Evolutionary conservation across 2,797 vertebrate species (phyloP).

Genomic region (Poecilia picta): DNA sequence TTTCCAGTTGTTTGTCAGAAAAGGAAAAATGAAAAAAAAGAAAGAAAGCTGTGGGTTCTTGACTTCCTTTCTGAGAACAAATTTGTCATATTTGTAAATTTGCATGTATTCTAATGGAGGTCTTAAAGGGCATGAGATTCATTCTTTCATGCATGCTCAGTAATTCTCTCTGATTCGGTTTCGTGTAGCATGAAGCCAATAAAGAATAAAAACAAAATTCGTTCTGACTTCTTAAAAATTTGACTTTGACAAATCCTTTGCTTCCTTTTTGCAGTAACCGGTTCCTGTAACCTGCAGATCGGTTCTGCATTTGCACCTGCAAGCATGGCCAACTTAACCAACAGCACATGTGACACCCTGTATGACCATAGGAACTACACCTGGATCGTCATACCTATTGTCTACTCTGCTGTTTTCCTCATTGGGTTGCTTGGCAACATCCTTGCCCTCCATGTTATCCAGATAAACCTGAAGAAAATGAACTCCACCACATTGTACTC

Average conservation of each 20-base stretch:
- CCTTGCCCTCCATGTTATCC: constrained; percentile 91
- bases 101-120: neutral
- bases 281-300: constrained; percentile 45
- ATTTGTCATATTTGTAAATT: neutral
- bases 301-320: neutral
- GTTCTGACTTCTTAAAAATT: neutral
- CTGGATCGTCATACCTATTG: constrained; percentile 84
- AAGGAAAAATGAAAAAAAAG: constrained; percentile 11
- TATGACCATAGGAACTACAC: constrained; percentile 87
- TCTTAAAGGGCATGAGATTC: constrained; percentile 16
- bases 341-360: constrained; percentile 80
- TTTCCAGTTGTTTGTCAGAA: neutral
- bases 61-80: constrained; percentile 55
- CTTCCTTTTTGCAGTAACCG: constrained; percentile 37
- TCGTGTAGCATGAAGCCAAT: neutral
- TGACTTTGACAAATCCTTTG: neutral
- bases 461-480: constrained; percentile 92
- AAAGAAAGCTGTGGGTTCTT: neutral
- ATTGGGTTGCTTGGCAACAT: constrained; percentile 89
- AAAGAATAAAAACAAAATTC: neutral
- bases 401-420: constrained; percentile 86
- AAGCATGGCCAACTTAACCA: neutral
- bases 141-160: constrained; percentile 18
- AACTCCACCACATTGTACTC: constrained; percentile 98
- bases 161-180: neutral